These are phyloP conservation scores for Caenorhabditis doughertyi DNA, from an alignment of 2,888 invertebrate species.

Conservation along the genomic window DNA sequence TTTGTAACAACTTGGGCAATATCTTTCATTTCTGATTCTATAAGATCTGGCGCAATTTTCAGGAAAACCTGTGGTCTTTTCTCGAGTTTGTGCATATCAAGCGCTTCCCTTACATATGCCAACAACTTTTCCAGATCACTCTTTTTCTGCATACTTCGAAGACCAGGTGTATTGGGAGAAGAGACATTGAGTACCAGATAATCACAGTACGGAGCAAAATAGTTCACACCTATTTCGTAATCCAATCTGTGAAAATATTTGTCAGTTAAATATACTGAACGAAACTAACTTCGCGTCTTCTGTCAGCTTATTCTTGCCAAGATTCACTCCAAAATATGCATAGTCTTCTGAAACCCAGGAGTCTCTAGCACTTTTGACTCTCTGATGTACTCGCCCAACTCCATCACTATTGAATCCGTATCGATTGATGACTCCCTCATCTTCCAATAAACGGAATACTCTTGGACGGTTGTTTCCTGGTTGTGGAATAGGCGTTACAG, in stretches of 20 bases:
- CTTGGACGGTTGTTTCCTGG: conserved; percentile 94
- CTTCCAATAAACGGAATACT: conserved; percentile 91
- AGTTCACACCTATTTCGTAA: conserved; percentile 88
- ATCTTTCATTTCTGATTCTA: conserved; percentile 88
- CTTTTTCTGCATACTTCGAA: conserved; percentile 88
- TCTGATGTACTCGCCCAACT: conserved; percentile 85
- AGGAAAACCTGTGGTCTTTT: conserved; percentile 83
- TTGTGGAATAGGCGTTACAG: conserved; percentile 94
- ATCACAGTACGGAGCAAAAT: conserved; percentile 91
- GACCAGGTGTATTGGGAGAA: conserved; percentile 96
- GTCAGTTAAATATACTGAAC: too few relatives aligned
- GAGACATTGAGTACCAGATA: conserved; percentile 97
- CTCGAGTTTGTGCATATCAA: conserved; percentile 72
- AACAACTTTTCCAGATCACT: conserved; percentile 88
- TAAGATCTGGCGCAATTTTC: conserved; percentile 95
- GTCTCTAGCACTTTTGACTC: conserved; percentile 68
- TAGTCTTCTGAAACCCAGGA: conserved; percentile 54
- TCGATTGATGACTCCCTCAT: conserved; percentile 85
- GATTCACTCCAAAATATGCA: conserved; percentile 90
- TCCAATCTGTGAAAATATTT: too few relatives aligned
- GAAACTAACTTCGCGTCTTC: conserved; percentile 85
- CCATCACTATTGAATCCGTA: conserved; percentile 98
- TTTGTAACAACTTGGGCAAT: conserved; percentile 86
- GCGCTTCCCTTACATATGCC: conserved; percentile 68
- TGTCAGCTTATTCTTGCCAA: conserved; percentile 95